Base-by-base conservation (phyloP, 2,888 invertebrate genomes). In the Agapostemon virescens region DNA sequence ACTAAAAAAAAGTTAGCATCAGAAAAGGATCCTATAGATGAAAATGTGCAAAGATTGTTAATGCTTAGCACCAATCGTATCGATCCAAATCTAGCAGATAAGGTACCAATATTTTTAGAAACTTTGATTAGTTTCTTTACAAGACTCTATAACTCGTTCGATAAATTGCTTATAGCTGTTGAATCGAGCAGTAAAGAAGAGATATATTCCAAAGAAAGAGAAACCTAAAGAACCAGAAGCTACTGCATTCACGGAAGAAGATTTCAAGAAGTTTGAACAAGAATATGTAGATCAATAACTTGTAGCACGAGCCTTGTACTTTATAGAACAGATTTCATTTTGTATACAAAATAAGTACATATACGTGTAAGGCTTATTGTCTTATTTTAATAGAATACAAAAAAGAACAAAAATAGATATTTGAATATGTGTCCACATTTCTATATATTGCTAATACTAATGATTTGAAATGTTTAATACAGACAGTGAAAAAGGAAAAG, bases 181-280 rank as follows among this genome's bases (percentile, higher is more conserved):
- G 52, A 92, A 94, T 84, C 92, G 95, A 81, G 95, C 95, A 0
- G 77, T 85, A 7, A 93, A 93, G 17, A 94, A 93, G 84, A 93
- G 94, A 74, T 94, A 94, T 76, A 93, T 94, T 0, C 89, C 94
- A 2, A 86, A 30, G 93, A 93, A 75, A 88, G 91, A 20, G 92
- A 93, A 89, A 89, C 93, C 92, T 78, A 93, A 94, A 81, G 93
- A 94, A 82, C 92, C 93, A 67, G 93, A 95, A 84, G 93, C 94
- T 76, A 95, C 96, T 0, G 95, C 94, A 23, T 96, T 97, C 90
- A 95, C 96, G 0, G 95, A 95, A 88, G 96, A 96, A 89, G 95
- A 95, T 69, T 95, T 96, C 86, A 93, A 94, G 79, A 94, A 94
- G 81, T 96, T 96, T 91, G 95, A 96, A 90, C 93, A 93, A 69